Conservation (phyloP, 2,888 invertebrate genomes). For the Eucriotettix oculatus region DNA sequence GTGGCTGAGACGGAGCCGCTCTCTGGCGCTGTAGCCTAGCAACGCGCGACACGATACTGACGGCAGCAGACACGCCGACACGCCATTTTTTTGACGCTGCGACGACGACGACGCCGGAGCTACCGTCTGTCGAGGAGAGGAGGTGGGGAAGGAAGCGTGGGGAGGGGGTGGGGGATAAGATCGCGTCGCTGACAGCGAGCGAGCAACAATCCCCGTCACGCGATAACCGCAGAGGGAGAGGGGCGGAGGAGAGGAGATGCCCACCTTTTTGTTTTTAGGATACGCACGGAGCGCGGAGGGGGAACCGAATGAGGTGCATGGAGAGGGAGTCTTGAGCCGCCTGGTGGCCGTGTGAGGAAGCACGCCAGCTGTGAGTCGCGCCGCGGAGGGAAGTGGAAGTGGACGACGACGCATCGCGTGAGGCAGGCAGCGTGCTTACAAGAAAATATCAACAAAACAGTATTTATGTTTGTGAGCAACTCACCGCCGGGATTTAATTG, state of each 20-base stretch:
- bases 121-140: neutral
- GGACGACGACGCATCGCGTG: too few relatives aligned
- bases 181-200: constrained; percentile 13
- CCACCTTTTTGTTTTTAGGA: neutral
- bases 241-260: neutral
- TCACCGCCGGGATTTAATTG: too few relatives aligned
- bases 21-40: neutral
- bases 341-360: too few relatives aligned
- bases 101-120: neutral
- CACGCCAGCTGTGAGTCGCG: too few relatives aligned
- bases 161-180: constrained; percentile 16
- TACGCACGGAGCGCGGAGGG: neutral
- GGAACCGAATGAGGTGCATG: neutral
- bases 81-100: neutral
- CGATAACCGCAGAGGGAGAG: neutral
- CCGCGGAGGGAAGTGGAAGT: too few relatives aligned
- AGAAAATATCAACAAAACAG: too few relatives aligned
- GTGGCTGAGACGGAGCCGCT: neutral
- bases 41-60: neutral
- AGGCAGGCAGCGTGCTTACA: too few relatives aligned
- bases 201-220: constrained; percentile 4
- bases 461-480: too few relatives aligned
- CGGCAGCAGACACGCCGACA: neutral
- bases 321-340: neutral
- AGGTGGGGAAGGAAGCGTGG: constrained; percentile 10